These are phyloP conservation scores for Mormyrops boulengeri DNA, from an alignment of 2,797 vertebrate species.

Conservation along the genomic window DNA sequence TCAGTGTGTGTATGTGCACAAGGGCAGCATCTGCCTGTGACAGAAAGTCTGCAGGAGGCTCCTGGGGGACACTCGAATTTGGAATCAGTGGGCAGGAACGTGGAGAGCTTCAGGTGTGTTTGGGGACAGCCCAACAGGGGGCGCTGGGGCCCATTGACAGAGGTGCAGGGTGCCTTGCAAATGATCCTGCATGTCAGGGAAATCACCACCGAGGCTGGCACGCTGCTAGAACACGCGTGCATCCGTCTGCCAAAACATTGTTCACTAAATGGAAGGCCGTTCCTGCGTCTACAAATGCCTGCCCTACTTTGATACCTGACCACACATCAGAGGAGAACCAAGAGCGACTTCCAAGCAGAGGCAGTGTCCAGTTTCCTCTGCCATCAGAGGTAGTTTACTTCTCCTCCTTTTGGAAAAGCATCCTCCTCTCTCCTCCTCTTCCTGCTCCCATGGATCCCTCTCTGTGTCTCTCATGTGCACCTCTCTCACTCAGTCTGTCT, in stretches of 20 bases:
- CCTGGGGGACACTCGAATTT: background rate
- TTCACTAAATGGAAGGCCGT: background rate
- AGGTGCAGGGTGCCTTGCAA: background rate
- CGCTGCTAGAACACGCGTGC: background rate
- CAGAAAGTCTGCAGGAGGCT: background rate
- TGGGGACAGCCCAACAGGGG: background rate
- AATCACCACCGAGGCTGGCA: background rate
- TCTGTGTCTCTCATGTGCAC: background rate
- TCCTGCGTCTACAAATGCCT: background rate
- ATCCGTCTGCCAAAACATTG: background rate
- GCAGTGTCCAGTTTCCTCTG: background rate
- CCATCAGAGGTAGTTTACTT: background rate
- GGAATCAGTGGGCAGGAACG: background rate
- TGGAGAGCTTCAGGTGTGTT: background rate
- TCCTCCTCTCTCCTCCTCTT: background rate
- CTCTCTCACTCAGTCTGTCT: background rate
- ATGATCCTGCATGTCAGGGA: background rate
- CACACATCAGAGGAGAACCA: background rate
- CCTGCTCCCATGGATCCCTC: background rate
- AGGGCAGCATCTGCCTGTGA: background rate
- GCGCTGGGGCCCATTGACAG: background rate
- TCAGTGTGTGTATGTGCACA: background rate
- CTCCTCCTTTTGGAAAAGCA: background rate
- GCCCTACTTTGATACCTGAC: background rate
- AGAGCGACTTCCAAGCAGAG: background rate